These are phyloP conservation scores for Drosophila histrio DNA, from an alignment of 2,888 invertebrate species.

Conservation along the genomic window DNA sequence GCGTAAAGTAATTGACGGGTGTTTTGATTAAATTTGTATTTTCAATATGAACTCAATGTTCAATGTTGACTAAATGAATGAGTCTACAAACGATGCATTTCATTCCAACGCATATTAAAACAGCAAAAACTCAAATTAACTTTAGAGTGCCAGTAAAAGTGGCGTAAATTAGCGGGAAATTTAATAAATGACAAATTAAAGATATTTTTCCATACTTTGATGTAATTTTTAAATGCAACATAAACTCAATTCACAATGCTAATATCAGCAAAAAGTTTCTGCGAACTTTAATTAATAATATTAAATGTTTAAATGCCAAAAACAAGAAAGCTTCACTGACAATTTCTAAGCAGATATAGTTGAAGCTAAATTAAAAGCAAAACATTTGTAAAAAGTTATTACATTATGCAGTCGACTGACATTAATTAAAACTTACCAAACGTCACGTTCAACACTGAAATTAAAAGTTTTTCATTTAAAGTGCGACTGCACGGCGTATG, in stretches of 20 bases:
- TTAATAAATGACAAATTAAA: too few species aligned
- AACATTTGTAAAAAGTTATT: neutral
- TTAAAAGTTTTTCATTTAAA: neutral
- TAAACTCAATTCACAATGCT: neutral
- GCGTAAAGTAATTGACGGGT: neutral
- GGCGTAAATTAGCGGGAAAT: neutral
- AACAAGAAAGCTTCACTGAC: too few species aligned
- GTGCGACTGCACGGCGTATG: conserved; percentile 48
- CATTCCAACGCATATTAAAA: too few species aligned
- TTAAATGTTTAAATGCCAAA: neutral
- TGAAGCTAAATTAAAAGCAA: neutral
- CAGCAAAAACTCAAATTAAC: too few species aligned
- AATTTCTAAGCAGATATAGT: too few species aligned
- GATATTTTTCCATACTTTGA: neutral
- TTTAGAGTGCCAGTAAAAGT: too few species aligned
- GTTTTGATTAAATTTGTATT: neutral
- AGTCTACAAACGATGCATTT: too few species aligned
- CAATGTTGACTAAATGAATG: too few species aligned
- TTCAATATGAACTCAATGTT: too few species aligned
- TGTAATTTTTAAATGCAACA: neutral
- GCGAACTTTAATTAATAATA: neutral
- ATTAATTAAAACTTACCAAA: neutral
- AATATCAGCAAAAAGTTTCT: neutral
- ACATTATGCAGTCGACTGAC: neutral
- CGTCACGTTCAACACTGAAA: conserved; percentile 4